Base-by-base conservation (phyloP, 2,113 vertebrate genomes). In the Lophius piscatorius region DNA sequence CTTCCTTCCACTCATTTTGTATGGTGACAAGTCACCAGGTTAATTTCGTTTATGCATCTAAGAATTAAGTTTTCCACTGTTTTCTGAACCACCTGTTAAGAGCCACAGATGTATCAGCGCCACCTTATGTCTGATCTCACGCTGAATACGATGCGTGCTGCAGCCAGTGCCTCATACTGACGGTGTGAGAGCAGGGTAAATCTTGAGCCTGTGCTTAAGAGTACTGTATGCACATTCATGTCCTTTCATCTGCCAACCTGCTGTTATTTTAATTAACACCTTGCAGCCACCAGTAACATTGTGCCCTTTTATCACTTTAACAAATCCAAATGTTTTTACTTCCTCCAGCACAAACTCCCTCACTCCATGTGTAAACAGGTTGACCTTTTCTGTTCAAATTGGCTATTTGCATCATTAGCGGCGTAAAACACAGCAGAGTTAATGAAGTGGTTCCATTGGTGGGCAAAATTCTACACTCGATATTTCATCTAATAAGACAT, bases 331-430 rank as follows among this genome's bases (percentile, higher is more conserved):
- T 33, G 9, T 48, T 61, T 56, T 46, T 49, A 54, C 21, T 66
- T 22, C 39, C 45, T 31, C 31, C 39, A 33, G 63, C 55, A 70
- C 44, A 24, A 61, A 49, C 23, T 48, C 14, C 6, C 24, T 38
- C 28, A 4, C 18, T 41, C 38, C 13, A 24, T 59, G 41, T 38
- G 22, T 58, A 81, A 74, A 68, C 38, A 68, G 36, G 57, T 56
- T 64, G 69, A 76, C 68, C 61, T 76, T 74, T 71, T 54, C 31
- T 17, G 45, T 29, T 46, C 24, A 61, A 70, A 57, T n/a, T n/a
- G n/a, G n/a, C n/a, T n/a, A n/a, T n/a, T n/a, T n/a, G n/a, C n/a
- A n/a, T n/a, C n/a, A n/a, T n/a, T n/a, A n/a, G n/a, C n/a, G n/a
- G n/a, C n/a, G n/a, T n/a, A n/a, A n/a, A n/a, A n/a, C n/a, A n/a